Conservation (phyloP, 2,888 invertebrate genomes). For the Leucozona laternaria region DNA sequence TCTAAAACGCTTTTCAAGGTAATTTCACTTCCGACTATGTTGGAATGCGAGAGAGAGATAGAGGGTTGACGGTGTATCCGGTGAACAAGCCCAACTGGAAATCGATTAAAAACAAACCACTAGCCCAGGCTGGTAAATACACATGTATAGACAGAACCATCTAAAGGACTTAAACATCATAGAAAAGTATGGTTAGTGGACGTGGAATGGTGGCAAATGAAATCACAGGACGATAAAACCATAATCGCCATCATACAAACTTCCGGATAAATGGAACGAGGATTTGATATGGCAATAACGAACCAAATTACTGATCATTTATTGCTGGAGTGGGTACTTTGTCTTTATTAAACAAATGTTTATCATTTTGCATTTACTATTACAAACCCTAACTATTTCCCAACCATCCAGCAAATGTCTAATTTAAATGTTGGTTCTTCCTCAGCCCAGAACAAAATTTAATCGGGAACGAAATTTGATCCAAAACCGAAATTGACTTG, state of each 20-base stretch:
- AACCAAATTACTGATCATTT: conserved; percentile 65
- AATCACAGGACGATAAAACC: conserved; percentile 62
- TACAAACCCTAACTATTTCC: neutral
- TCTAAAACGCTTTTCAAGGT: conserved; percentile 67
- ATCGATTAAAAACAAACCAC: conserved; percentile 41
- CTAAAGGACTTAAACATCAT: neutral
- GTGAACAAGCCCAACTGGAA: conserved; percentile 24
- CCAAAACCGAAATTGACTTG: conserved; percentile 14
- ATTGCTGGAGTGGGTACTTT: conserved; percentile 34
- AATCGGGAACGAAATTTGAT: conserved; percentile 7
- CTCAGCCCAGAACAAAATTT: neutral
- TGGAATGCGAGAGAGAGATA: neutral
- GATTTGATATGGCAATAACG: conserved; percentile 59
- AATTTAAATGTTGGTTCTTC: conserved; percentile 26
- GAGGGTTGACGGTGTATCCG: neutral
- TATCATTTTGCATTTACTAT: conserved; percentile 32
- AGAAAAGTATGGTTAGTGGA: neutral
- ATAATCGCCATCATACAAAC: conserved; percentile 68
- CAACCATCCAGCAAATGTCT: neutral
- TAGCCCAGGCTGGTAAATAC: neutral
- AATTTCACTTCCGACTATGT: conserved; percentile 43
- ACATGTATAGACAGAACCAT: neutral
- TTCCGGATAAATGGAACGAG: conserved; percentile 58
- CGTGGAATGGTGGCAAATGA: conserved; percentile 22
- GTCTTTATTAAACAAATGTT: conserved; percentile 37